These are phyloP conservation scores for Parapristionchus giblindavisi DNA, from an alignment of 2,888 invertebrate species.

Conservation along the genomic window DNA sequence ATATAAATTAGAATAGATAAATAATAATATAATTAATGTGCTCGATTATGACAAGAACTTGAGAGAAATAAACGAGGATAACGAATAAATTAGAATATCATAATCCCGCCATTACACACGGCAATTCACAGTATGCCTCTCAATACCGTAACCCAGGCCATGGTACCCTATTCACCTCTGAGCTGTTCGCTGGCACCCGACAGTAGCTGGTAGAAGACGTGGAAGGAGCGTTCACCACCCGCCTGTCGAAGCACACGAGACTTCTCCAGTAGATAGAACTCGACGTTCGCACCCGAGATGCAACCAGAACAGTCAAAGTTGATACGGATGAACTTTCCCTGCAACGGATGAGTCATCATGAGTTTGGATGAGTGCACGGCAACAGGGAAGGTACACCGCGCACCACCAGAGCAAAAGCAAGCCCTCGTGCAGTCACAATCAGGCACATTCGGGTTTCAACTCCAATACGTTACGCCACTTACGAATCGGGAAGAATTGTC, in stretches of 20 bases:
- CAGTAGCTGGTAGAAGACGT: conserved; percentile 97
- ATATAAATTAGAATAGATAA: background rate
- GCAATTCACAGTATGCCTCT: background rate
- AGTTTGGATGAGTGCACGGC: too few relatives aligned
- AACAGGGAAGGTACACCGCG: too few relatives aligned
- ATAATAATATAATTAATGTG: background rate
- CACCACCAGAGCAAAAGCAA: background rate
- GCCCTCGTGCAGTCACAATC: background rate
- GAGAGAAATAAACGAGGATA: too few relatives aligned
- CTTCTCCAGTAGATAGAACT: conserved; percentile 98
- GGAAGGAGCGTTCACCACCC: conserved; percentile 95
- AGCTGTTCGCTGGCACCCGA: conserved; percentile 88
- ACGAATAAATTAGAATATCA: too few relatives aligned
- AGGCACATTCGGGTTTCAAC: background rate
- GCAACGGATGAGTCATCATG: too few relatives aligned
- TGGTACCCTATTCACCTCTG: conserved; percentile 74
- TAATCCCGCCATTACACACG: too few relatives aligned
- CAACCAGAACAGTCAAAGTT: conserved; percentile 99
- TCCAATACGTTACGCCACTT: conserved; percentile 75
- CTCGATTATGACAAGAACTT: background rate
- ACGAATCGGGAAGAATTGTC: conserved; percentile 99
- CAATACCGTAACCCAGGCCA: background rate
- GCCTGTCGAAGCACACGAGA: conserved; percentile 98
- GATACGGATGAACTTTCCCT: conserved; percentile 98
- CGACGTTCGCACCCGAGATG: conserved; percentile 99